A percentile compares a stretch with the other conserved stretches of the same genome.
These are phyloP conservation scores for Plebejus melissa DNA, from an alignment of 2,888 invertebrate genomes.

Conservation along the genomic window DNA sequence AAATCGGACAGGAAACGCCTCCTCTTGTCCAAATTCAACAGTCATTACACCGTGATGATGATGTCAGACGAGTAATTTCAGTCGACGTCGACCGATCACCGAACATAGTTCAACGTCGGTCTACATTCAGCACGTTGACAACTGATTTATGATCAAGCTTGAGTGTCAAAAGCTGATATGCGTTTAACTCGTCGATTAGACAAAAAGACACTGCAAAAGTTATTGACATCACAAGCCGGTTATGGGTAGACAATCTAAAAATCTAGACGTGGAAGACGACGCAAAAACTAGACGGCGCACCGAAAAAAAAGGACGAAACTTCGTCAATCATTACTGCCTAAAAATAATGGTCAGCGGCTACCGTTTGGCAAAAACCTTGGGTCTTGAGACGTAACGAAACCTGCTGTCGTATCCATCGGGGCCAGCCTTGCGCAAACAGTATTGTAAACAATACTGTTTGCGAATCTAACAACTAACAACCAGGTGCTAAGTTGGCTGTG, in stretches of 20 bases:
- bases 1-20: slow-evolving; percentile 31
- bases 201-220: slow-evolving; percentile 55
- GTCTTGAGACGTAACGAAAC: slow-evolving; percentile 36
- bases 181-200: slow-evolving; percentile 62
- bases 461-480: slow-evolving; percentile 52
- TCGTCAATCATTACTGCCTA: slow-evolving; percentile 31
- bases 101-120: slow-evolving; percentile 56
- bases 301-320: slow-evolving; percentile 31
- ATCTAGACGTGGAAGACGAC: slow-evolving; percentile 19
- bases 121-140: slow-evolving; percentile 65
- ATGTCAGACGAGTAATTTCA: slow-evolving; percentile 54
- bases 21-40: slow-evolving; percentile 55
- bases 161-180: slow-evolving; percentile 65
- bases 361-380: slow-evolving; percentile 27
- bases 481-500: slow-evolving; percentile 49
- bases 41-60: slow-evolving; percentile 51
- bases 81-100: slow-evolving; percentile 61
- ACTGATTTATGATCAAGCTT: slow-evolving; percentile 68
- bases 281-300: slow-evolving; percentile 28
- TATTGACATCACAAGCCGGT: slow-evolving; percentile 58
- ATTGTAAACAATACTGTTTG: slow-evolving; percentile 64
- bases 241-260: slow-evolving; percentile 48
- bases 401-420: slow-evolving; percentile 54
- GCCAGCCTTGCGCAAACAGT: slow-evolving; percentile 61
- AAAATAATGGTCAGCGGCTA: slow-evolving; percentile 26